These are phyloP conservation scores for Xylota sylvarum DNA, from an alignment of 2,888 invertebrate species.

Conservation along the genomic window DNA sequence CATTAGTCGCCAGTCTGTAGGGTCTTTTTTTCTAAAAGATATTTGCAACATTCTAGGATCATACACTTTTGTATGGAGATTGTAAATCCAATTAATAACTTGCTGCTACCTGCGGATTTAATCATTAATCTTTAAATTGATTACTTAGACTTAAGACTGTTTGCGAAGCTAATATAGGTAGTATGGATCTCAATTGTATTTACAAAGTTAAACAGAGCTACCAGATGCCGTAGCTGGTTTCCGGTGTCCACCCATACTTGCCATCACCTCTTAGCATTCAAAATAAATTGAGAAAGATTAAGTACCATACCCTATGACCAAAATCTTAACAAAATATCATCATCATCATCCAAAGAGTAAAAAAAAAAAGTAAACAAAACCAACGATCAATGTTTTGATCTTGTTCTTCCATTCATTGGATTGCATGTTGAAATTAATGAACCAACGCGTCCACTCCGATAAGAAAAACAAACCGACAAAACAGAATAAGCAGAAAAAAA, in stretches of 20 bases:
- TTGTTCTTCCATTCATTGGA: slow-evolving; percentile 45
- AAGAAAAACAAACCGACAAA: slow-evolving; percentile 40
- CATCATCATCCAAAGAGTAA: background rate
- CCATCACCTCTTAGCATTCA: background rate
- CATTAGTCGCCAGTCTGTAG: background rate
- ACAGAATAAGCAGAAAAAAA: background rate
- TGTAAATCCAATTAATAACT: background rate
- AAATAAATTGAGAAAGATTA: background rate
- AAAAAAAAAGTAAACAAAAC: background rate
- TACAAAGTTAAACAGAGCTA: no score
- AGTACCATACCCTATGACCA: background rate
- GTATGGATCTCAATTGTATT: no score
- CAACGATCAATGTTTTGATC: slow-evolving; percentile 22
- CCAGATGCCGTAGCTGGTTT: no score
- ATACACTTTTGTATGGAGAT: background rate
- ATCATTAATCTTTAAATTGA: slow-evolving; percentile 9
- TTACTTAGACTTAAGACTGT: background rate
- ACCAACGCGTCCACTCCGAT: slow-evolving; percentile 41
- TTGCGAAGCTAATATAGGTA: no score
- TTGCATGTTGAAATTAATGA: slow-evolving; percentile 50
- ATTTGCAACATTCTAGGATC: background rate
- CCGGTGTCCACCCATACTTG: no score
- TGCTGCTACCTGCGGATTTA: background rate
- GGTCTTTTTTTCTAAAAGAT: no score
- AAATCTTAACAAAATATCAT: background rate